Conservation (phyloP, 1,140 invertebrate species). For the Orchesella cincta region DNA sequence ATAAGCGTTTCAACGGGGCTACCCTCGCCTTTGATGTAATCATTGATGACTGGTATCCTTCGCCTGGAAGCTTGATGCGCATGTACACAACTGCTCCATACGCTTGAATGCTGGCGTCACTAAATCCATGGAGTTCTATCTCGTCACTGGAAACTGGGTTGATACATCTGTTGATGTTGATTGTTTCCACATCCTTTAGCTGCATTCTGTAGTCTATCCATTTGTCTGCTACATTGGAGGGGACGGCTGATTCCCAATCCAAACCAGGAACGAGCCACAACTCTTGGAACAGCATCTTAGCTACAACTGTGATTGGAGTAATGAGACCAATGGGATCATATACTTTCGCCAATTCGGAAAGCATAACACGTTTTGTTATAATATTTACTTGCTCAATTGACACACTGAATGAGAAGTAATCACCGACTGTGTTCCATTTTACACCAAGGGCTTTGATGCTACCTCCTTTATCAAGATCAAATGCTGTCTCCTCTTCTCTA, state of each 20-base stretch:
- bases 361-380: not conserved
- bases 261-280: too few species aligned
- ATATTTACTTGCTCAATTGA: not conserved
- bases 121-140: conserved; percentile 56
- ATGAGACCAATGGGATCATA: conserved; percentile 40
- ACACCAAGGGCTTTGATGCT: not conserved
- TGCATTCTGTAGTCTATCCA: too few species aligned
- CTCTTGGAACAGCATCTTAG: conserved; percentile 41
- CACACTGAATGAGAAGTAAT: not conserved
- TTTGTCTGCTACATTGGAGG: too few species aligned
- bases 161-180: too few species aligned
- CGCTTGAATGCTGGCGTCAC: conserved; percentile 54
- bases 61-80: conserved; percentile 47
- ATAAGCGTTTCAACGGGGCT: too few species aligned
- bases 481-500: not conserved
- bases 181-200: too few species aligned
- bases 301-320: conserved; percentile 25
- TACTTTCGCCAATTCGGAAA: conserved; percentile 1
- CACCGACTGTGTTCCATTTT: not conserved
- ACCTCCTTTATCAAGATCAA: not conserved
- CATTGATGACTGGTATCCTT: too few species aligned
- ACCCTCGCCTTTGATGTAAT: too few species aligned
- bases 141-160: too few species aligned
- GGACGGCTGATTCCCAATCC: too few species aligned
- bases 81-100: conserved; percentile 57